Evolutionary conservation across 2,888 invertebrate genomes (phyloP).

Genomic region (Sicus ferrugineus): DNA sequence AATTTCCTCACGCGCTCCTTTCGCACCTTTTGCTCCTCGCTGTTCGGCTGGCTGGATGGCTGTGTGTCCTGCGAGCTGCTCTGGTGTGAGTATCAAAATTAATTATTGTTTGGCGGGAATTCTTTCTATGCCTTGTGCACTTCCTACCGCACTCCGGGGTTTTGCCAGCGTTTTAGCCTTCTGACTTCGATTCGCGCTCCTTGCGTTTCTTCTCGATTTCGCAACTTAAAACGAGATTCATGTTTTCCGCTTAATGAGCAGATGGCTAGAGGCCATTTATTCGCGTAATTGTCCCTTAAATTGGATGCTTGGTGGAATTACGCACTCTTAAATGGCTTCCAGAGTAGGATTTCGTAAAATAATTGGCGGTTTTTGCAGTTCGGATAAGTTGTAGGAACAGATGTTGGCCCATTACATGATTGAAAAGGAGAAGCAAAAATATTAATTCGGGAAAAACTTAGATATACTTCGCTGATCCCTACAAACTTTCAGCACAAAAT

Average conservation of each 20-base stretch:
- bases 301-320: conserved; percentile 15
- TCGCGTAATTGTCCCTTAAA: conserved; percentile 30
- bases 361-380: too few species aligned
- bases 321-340: conserved; percentile 9
- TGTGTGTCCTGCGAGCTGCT: not conserved
- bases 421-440: too few species aligned
- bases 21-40: not conserved
- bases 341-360: too few species aligned
- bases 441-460: too few species aligned
- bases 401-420: too few species aligned
- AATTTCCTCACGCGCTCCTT: not conserved
- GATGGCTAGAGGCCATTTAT: conserved; percentile 25
- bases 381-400: too few species aligned
- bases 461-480: too few species aligned
- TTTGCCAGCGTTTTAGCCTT: conserved; percentile 3
- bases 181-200: not conserved
- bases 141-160: too few species aligned
- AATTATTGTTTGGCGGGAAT: conserved; percentile 33
- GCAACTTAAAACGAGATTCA: conserved; percentile 23
- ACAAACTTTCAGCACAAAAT: not conserved
- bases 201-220: not conserved
- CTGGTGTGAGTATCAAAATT: conserved; percentile 26
- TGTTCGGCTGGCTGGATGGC: not conserved
- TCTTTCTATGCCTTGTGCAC: conserved; percentile 11
- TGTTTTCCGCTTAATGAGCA: conserved; percentile 27